These are phyloP conservation scores for Coendou prehensilis DNA, from an alignment of 2,797 vertebrate species.

Conservation along the genomic window DNA sequence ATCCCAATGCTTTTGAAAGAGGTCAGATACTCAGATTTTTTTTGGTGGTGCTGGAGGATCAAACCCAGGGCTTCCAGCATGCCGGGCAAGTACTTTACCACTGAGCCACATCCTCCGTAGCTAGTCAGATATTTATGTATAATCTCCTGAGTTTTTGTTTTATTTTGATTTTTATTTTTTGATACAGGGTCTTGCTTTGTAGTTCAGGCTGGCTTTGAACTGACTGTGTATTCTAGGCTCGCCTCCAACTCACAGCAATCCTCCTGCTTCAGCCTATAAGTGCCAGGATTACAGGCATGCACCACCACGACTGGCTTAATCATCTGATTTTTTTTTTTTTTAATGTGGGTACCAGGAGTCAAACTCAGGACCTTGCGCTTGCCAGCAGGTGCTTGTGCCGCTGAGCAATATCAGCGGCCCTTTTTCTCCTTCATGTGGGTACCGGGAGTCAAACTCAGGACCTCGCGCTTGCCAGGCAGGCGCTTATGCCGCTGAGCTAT, in stretches of 20 bases:
- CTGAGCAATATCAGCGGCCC: no score
- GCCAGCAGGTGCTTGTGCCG: no score
- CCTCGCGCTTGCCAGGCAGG: no score
- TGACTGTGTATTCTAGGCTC: not conserved
- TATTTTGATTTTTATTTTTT: not conserved
- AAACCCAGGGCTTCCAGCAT: not conserved
- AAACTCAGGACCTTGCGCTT: no score
- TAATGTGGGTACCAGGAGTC: no score
- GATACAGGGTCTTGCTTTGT: not conserved
- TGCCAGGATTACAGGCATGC: not conserved
- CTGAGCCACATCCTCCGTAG: not conserved
- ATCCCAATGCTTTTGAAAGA: not conserved
- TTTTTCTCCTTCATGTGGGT: no score
- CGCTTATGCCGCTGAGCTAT: no score
- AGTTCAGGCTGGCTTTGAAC: not conserved
- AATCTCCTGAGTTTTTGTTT: not conserved
- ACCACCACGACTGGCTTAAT: not conserved
- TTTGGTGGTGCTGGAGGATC: not conserved
- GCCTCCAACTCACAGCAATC: not conserved
- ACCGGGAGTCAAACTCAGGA: no score
- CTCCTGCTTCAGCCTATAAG: not conserved
- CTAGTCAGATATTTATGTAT: conserved; percentile 10
- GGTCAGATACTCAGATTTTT: not conserved
- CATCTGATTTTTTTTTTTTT: no score
- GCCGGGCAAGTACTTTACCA: not conserved